Evolutionary conservation across 1,140 invertebrate genomes (phyloP), one percentile per base, ranked within the genome.

Genomic region (Varroa destructor): DNA sequence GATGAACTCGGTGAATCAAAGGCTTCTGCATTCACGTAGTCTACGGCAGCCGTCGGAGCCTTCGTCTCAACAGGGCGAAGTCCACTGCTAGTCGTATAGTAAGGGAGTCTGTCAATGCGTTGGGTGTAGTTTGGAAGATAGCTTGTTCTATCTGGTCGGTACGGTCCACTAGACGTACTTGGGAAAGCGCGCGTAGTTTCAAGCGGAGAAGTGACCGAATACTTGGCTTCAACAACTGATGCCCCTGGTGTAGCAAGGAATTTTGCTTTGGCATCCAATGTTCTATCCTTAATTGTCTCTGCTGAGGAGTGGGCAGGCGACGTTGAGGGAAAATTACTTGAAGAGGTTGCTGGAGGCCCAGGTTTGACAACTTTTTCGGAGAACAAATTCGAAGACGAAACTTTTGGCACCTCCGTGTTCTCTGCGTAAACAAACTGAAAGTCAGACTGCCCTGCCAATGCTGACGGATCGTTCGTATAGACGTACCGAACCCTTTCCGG

Each of bases 381-480:
- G 40, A 43, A 40, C 40, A 46, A 2, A 37, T 14, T 14, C 37
- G 61, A 1, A 8, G 61, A 46, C 14, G 61, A 67, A 1, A 67
- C 46, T 37, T 67, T 67, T 0, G 61, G 61, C 61, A 67, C 2
- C 1, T 40, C 40, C 1, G 61, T 67, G 37, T 67, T 67, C 61
- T 67, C 61, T 5, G 61, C 61, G 61, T 67, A 67, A 46, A 67
- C 61, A 37, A 67, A 67, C 40, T 67, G 61, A 46, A 67, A 67
- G 61, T 67, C 40, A 12, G 61, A 10, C 46, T 67, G 61, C 40
- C 61, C 61, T 1, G 61, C 10, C 3, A 67, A 37, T 3, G 61
- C 61, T 1, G 61, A n/a, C 10, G 37, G 61, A 37, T 67, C 61
- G 61, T 46, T 67, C 40, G 61, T 46, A 40, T 46, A 67, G 37